These are phyloP conservation scores for Malurus alboscapulatus DNA, from an alignment of 2,113 vertebrate species.

Conservation along the genomic window DNA sequence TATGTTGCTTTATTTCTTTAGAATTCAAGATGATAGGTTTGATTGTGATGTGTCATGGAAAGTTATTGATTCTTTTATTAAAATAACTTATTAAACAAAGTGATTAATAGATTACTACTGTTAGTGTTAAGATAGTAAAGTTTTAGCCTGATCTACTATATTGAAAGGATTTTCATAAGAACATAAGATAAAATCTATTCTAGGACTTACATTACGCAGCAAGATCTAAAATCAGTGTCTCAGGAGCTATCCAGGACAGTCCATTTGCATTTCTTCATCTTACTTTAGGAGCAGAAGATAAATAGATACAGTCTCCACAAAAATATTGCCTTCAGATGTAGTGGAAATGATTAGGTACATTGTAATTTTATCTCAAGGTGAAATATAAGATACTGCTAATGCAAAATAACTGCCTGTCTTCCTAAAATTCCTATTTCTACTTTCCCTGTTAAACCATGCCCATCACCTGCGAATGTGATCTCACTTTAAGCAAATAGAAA, in stretches of 20 bases:
- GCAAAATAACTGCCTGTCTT: neutral
- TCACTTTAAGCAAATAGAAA: neutral
- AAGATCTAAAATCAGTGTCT: neutral
- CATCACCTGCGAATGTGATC: neutral
- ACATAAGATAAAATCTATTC: neutral
- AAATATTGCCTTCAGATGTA: constrained; percentile 26
- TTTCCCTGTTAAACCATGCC: constrained; percentile 31
- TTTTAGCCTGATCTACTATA: neutral
- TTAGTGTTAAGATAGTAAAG: neutral
- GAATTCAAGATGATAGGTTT: neutral
- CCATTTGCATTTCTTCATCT: neutral
- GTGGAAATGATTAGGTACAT: constrained; percentile 12
- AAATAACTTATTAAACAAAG: neutral
- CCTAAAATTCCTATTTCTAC: neutral
- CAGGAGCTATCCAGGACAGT: neutral
- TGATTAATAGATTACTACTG: neutral
- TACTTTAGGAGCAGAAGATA: neutral
- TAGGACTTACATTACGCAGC: neutral
- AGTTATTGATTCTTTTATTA: neutral
- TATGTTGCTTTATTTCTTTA: neutral
- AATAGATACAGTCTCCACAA: neutral
- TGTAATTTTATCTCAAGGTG: constrained; percentile 51
- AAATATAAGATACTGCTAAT: neutral
- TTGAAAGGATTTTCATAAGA: neutral
- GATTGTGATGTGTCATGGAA: neutral